phyloP scores from a whole-genome alignment of 1,140 invertebrate genomes.

The Neelides sp. region DNA sequence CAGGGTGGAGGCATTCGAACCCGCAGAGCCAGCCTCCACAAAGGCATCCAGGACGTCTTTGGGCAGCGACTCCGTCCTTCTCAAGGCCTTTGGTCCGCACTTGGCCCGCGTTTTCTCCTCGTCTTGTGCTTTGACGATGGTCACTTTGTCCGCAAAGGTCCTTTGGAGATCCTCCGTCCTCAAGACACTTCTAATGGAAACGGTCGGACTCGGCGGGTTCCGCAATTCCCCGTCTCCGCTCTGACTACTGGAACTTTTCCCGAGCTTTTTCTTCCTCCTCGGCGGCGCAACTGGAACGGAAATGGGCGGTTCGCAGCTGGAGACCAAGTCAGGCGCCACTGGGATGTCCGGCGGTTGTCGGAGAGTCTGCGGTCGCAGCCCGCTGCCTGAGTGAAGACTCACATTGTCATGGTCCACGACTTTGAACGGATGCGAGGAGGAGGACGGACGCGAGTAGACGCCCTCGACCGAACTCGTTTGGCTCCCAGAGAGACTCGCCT shows the following conservation, averaged over 20 bases:
- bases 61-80: conserved; percentile 41
- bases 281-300: conserved; percentile 62
- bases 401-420: conserved; percentile 75
- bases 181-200: conserved; percentile 21
- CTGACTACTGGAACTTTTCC: background rate
- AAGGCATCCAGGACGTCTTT: conserved; percentile 25
- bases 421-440: conserved; percentile 55
- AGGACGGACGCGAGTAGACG: conserved; percentile 39
- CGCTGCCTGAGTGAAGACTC: conserved; percentile 61
- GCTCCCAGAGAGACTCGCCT: conserved; percentile 60
- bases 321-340: conserved; percentile 10
- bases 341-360: conserved; percentile 54
- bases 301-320: background rate
- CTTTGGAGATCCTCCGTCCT: conserved; percentile 11
- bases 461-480: conserved; percentile 54
- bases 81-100: conserved; percentile 44
- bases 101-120: conserved; percentile 54
- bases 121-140: conserved; percentile 39
- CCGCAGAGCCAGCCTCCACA: background rate
- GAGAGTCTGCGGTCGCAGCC: conserved; percentile 66
- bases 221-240: conserved; percentile 5
- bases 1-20: background rate
- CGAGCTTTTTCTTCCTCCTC: conserved; percentile 55
- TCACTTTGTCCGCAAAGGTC: conserved; percentile 11
- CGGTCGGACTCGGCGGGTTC: conserved; percentile 24